Base-by-base conservation (phyloP, 2,888 invertebrate genomes). In the Eurytoma californica region DNA sequence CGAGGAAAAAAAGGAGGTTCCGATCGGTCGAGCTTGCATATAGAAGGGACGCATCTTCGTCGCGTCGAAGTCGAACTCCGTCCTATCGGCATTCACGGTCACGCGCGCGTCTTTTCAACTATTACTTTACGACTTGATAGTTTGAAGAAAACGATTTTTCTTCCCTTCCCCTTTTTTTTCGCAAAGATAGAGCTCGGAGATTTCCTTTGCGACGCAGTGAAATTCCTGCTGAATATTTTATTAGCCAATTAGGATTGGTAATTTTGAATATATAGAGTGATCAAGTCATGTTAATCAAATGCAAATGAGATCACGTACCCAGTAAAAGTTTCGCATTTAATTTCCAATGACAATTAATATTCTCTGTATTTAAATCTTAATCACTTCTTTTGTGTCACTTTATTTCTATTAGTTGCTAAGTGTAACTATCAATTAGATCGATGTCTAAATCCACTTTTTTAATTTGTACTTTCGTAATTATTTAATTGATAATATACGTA, bases 1-100 rank as follows among this genome's bases (percentile, higher is more conserved):
- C 24, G 18, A 14, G 14, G 53, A 30, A 68, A 58, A 66, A 84
- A 86, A 85, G 86, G 87, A 87, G 83, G 87, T 87, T 87, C 60
- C 28, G 69, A 87, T 87, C 85, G 39, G 84, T 80, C 82, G 81
- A 16, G 14, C 57, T n/a, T n/a, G 16, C 63, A n/a, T n/a, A n/a
- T n/a, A 47, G 63, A 70, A 53, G 39, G 82, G 82, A 82, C 83
- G 85, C 84, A 84, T 86, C 83, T 84, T 63, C 20, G 47, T n/a
- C 49, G 61, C 4, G n/a, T 16, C 14, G 68, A 30, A 55, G 18
- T 30, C 12, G 63, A 30, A 47, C 14, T 28, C 55, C 55, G 13
- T 68, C 74, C 68, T 73, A 78, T 78, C 72, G 67, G 68, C 49
- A 73, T 78, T 78, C 57, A 61, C 20, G 73, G 67, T 78, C 72